phyloP scores from a whole-genome alignment of 1,140 invertebrate genomes.

The Bombus soroeensis region DNA sequence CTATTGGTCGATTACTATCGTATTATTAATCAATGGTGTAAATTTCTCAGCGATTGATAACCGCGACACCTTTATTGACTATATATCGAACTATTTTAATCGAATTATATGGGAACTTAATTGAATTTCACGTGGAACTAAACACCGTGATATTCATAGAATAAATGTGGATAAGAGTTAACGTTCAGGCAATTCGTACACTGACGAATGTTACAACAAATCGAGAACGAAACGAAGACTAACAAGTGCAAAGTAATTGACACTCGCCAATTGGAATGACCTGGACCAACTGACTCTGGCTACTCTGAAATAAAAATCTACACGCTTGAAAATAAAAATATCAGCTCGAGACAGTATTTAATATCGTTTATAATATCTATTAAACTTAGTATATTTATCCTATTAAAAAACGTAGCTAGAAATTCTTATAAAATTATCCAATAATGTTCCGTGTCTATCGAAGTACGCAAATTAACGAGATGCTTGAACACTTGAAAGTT shows the following conservation, averaged over 20 bases:
- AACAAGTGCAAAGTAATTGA: not conserved
- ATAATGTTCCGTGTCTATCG: not conserved
- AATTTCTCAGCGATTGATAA: not conserved
- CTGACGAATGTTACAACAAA: not conserved
- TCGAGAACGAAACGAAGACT: not conserved
- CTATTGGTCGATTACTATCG: not conserved
- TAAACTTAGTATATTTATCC: not conserved
- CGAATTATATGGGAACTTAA: not conserved
- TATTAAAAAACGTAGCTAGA: not conserved
- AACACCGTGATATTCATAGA: not conserved
- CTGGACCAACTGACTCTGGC: not conserved
- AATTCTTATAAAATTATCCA: not conserved
- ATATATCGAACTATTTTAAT: not conserved
- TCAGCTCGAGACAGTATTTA: slow-evolving; percentile 2
- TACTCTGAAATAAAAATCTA: not conserved
- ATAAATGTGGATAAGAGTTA: not conserved
- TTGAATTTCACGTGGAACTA: not conserved
- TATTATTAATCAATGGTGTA: slow-evolving; percentile 4
- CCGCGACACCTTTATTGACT: not conserved
- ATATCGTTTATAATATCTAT: not conserved
- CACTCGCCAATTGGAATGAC: not conserved
- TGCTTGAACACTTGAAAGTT: not conserved
- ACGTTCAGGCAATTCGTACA: not conserved
- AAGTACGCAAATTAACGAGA: not conserved
- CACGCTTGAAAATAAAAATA: not conserved